Percentiles rank a stretch among this genome's conserved stretches.
Evolutionary conservation across 2,888 invertebrate species (phyloP).

Genomic region (Neuroscelio doddi): DNA sequence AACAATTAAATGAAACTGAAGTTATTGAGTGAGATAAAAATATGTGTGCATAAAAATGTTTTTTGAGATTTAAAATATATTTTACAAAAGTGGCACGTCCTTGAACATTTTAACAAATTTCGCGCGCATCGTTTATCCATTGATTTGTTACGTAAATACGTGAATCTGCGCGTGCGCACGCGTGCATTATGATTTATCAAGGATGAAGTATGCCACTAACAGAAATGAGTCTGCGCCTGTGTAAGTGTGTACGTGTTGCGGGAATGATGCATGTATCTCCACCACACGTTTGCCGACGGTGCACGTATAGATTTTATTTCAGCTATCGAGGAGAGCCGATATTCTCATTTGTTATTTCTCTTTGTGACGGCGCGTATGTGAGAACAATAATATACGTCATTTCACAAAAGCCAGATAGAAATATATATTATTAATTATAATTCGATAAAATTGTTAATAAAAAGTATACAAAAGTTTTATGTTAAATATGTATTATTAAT

Average conservation of each 20-base stretch:
- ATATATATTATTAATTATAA: too few species aligned
- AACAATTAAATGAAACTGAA: too few species aligned
- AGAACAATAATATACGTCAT: too few species aligned
- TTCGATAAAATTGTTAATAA: too few species aligned
- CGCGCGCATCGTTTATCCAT: not conserved
- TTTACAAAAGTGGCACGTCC: too few species aligned
- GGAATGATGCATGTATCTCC: not conserved
- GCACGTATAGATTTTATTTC: conserved; percentile 1
- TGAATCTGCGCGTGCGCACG: not conserved
- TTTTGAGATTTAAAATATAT: too few species aligned
- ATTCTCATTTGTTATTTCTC: conserved; percentile 1
- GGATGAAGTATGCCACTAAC: conserved; percentile 31
- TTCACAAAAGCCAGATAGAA: too few species aligned
- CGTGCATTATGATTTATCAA: conserved; percentile 30
- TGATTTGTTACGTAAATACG: not conserved
- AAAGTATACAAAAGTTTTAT: too few species aligned
- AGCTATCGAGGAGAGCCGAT: not conserved
- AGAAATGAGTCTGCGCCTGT: conserved; percentile 18
- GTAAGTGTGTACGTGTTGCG: conserved; percentile 1
- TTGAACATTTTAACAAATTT: not conserved
- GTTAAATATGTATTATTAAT: too few species aligned
- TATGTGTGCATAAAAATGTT: too few species aligned
- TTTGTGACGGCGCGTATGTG: not conserved
- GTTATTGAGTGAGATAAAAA: too few species aligned
- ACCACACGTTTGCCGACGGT: not conserved